phyloP scores from a whole-genome alignment of 2,797 vertebrate genomes.

The Helicolenus hilgendorfi region DNA sequence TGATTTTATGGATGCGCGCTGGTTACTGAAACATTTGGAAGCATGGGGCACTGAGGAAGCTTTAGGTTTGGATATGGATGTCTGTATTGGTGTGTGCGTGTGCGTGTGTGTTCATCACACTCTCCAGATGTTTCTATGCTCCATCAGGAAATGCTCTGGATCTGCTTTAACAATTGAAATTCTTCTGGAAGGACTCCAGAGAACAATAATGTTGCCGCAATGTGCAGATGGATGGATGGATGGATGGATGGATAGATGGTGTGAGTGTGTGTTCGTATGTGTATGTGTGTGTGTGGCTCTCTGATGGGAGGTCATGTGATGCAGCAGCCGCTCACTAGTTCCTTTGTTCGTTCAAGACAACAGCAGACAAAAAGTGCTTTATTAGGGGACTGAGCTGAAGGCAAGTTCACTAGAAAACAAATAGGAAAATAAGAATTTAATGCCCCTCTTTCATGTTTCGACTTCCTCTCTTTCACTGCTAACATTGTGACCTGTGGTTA shows the following conservation, averaged over 20 bases:
- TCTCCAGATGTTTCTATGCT: constrained; percentile 49
- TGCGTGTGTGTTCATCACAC: background rate
- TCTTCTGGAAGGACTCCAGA: background rate
- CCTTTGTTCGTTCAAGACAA: constrained; percentile 49
- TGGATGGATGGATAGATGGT: background rate
- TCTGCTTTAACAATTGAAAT: constrained; percentile 18
- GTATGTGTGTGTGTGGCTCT: background rate
- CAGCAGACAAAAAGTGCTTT: constrained; percentile 56
- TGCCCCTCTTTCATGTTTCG: background rate
- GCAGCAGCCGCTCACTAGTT: constrained; percentile 8
- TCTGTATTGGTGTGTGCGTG: background rate
- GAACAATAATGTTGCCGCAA: background rate
- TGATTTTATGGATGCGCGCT: background rate
- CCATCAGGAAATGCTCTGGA: constrained; percentile 16
- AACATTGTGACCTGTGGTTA: background rate
- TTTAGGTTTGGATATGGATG: background rate
- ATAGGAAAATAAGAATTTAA: background rate
- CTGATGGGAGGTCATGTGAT: constrained; percentile 37
- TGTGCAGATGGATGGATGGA: background rate
- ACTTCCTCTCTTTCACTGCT: background rate
- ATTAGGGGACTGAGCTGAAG: constrained; percentile 2
- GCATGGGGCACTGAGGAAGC: background rate
- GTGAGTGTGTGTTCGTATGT: background rate
- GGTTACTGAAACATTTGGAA: background rate
- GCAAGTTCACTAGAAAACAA: constrained; percentile 4